Evolutionary conservation across 2,888 invertebrate species (phyloP), one percentile per base, ranked within the genome.

Genomic region (Drosophila infuscata): DNA sequence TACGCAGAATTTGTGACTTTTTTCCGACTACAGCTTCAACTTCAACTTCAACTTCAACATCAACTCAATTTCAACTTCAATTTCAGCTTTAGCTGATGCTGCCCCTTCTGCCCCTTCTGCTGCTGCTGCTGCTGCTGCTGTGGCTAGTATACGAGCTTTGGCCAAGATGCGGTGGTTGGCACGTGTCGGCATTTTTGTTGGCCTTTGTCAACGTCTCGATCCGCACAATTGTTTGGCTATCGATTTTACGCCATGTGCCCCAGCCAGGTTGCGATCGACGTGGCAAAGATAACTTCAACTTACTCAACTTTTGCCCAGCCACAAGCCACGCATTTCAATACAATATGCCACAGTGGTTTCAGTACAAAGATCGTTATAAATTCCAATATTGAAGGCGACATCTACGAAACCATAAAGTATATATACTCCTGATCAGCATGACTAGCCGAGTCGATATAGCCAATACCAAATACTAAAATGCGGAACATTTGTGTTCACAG

Each of bases 131-230:
- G 25, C 33, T 70, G 67, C 33, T 70, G 67, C 29, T 78, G 81
- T 20, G 43, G 43, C 20, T 5, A 20, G 20, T 3, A 20, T 5
- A 5, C 20, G 20, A 43, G 43, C 83, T 81, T 83, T 81, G 63
- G 77, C 48, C 41, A 49, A 60, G 66, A 36, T 38, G 56, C 7
- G 48, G 52, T 49, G 59, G 81, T 49, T 61, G 81, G 79, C 86
- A 83, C 83, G 83, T 86, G 83, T 82, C 75, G 83, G 83, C 65
- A 86, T 86, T 79, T 81, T 65, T 59, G 60, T 65, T 74, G 56
- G 52, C 71, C 66, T 70, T 75, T 53, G 36, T 76, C 60, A 59
- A 33, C 68, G 59, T 51, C 76, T 17, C 25, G 73, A 54, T 64
- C 59, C 61, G 63, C 48, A 66, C 63, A 63, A 73, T 79, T 74